Conservation (phyloP, 2,113 vertebrate genomes). For the Promerops cafer region DNA sequence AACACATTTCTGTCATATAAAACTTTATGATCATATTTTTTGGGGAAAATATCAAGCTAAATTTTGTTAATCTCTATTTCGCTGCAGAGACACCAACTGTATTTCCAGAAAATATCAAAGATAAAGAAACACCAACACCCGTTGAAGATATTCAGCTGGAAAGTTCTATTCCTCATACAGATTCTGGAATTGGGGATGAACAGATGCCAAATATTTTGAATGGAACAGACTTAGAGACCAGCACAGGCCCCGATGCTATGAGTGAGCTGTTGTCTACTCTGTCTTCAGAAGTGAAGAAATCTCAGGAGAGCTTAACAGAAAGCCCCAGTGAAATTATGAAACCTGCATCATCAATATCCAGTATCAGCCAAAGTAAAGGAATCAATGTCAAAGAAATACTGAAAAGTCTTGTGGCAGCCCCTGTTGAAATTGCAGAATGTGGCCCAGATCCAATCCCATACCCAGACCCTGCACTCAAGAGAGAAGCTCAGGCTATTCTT, state of each 20-base stretch:
- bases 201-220: slow-evolving; percentile 81
- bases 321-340: slow-evolving; percentile 82
- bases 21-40: neutral
- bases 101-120: slow-evolving; percentile 80
- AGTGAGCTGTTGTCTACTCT: slow-evolving; percentile 84
- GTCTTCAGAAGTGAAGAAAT: slow-evolving; percentile 87
- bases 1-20: neutral
- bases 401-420: slow-evolving; percentile 91
- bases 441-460: slow-evolving; percentile 85
- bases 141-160: slow-evolving; percentile 79
- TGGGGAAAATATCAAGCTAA: neutral
- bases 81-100: slow-evolving; percentile 78
- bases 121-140: slow-evolving; percentile 74
- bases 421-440: slow-evolving; percentile 82
- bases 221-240: slow-evolving; percentile 80
- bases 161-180: slow-evolving; percentile 82
- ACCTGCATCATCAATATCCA: slow-evolving; percentile 79
- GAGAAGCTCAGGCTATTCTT: slow-evolving; percentile 83
- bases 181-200: slow-evolving; percentile 89
- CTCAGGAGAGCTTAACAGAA: slow-evolving; percentile 83
- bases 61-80: slow-evolving; percentile 32
- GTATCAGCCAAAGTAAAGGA: slow-evolving; percentile 89
- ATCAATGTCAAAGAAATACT: slow-evolving; percentile 95
- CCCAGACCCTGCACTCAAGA: slow-evolving; percentile 87
- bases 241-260: slow-evolving; percentile 76